Evolutionary conservation across 2,113 vertebrate species (phyloP).

Genomic region (Apus apus): DNA sequence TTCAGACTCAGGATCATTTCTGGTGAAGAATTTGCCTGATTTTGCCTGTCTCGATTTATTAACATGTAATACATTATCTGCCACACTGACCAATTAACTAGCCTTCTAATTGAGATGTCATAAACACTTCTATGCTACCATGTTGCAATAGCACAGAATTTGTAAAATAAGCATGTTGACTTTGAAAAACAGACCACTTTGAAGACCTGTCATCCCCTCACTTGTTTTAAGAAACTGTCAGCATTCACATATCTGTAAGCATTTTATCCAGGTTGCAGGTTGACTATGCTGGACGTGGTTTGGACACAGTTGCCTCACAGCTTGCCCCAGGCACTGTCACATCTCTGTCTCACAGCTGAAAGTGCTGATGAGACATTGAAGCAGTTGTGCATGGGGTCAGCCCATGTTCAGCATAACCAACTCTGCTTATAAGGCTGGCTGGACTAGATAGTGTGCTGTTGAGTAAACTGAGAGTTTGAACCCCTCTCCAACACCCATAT

Average conservation of each 20-base stretch:
- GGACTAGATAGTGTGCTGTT: not conserved
- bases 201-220: not conserved
- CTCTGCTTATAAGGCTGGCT: not conserved
- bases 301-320: not conserved
- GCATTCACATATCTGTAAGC: rapidly evolving
- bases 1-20: not conserved
- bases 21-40: not conserved
- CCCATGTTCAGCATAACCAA: not conserved
- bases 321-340: not conserved
- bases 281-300: not conserved
- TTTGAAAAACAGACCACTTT: not conserved
- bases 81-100: not conserved
- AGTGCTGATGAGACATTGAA: not conserved
- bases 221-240: not conserved
- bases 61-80: no score
- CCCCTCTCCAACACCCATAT: not conserved
- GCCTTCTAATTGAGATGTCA: not conserved
- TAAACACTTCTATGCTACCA: not conserved
- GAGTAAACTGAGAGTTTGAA: not conserved
- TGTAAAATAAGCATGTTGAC: not conserved
- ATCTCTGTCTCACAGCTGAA: not conserved
- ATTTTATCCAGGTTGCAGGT: not conserved
- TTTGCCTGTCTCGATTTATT: not conserved
- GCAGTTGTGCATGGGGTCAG: not conserved
- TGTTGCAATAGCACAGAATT: not conserved